Conservation (phyloP, 2,888 invertebrate genomes). For the Neoscelio sp. region DNA sequence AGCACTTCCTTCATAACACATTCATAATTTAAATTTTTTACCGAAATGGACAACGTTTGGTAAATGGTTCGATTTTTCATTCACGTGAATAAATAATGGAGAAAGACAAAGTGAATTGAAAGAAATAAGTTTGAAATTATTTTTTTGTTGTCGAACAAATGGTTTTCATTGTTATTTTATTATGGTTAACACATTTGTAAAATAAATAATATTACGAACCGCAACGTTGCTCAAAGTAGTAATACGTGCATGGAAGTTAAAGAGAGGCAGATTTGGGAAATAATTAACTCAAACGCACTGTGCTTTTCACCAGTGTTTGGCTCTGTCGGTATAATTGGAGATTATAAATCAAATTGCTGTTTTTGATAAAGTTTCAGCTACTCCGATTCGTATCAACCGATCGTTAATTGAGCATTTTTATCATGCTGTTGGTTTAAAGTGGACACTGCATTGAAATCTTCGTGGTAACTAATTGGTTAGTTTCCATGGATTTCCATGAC, state of each 20-base stretch:
- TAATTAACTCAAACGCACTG: constrained; percentile 13
- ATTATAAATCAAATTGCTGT: constrained; percentile 16
- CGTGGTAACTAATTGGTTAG: neutral
- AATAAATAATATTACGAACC: constrained; percentile 2
- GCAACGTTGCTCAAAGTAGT: neutral
- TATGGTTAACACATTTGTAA: constrained; percentile 1
- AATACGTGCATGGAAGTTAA: constrained; percentile 3
- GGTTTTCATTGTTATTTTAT: neutral
- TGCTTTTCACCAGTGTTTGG: constrained; percentile 1
- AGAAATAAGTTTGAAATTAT: neutral
- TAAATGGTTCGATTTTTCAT: constrained; percentile 14
- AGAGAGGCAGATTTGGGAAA: constrained; percentile 6
- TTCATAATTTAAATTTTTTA: constrained; percentile 41
- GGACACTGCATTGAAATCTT: neutral
- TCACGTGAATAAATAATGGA: constrained; percentile 26
- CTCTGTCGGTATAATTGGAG: constrained; percentile 7
- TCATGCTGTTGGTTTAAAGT: neutral
- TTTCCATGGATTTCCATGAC: too few species aligned
- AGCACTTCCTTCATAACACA: constrained; percentile 67
- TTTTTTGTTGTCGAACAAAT: neutral
- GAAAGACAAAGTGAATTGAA: constrained; percentile 10
- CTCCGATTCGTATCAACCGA: neutral
- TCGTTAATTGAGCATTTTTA: neutral
- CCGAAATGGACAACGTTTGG: constrained; percentile 14
- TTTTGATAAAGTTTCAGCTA: neutral